These are phyloP conservation scores for Trogon melanurus DNA, from an alignment of 2,113 vertebrate species.

Conservation along the genomic window DNA sequence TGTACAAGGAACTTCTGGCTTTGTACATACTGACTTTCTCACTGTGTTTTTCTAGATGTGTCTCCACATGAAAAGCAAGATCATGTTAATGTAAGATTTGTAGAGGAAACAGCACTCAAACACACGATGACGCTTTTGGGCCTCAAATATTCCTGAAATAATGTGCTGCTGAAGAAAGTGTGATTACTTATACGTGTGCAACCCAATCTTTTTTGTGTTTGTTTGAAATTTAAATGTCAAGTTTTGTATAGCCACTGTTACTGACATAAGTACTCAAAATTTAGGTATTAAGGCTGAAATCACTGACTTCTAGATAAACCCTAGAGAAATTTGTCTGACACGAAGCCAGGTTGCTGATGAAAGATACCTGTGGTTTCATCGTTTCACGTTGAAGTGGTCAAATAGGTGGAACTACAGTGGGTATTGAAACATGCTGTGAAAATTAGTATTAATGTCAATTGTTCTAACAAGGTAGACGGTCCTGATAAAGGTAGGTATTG, in stretches of 20 bases:
- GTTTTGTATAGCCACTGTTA: not conserved
- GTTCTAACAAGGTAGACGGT: not conserved
- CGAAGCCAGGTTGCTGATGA: not conserved
- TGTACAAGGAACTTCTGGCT: not conserved
- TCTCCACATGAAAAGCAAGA: constrained; percentile 82
- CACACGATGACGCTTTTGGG: constrained; percentile 85
- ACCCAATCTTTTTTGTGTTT: no score
- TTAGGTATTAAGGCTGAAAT: not conserved
- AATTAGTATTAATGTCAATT: not conserved
- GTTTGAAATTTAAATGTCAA: no score
- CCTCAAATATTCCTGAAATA: constrained; percentile 43
- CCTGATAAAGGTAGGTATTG: not conserved
- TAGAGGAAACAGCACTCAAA: constrained; percentile 90
- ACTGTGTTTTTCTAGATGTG: constrained; percentile 67
- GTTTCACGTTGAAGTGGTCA: not conserved
- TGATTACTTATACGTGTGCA: no score
- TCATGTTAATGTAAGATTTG: constrained; percentile 86
- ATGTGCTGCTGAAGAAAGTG: not conserved
- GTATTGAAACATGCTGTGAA: not conserved
- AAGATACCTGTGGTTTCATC: not conserved
- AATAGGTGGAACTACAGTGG: fast-evolving
- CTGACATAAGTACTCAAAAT: not conserved
- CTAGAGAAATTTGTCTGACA: not conserved
- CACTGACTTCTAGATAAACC: not conserved
- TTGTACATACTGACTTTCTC: not conserved